Conservation (phyloP, 2,797 vertebrate species). For the Holocentrus rufus region DNA sequence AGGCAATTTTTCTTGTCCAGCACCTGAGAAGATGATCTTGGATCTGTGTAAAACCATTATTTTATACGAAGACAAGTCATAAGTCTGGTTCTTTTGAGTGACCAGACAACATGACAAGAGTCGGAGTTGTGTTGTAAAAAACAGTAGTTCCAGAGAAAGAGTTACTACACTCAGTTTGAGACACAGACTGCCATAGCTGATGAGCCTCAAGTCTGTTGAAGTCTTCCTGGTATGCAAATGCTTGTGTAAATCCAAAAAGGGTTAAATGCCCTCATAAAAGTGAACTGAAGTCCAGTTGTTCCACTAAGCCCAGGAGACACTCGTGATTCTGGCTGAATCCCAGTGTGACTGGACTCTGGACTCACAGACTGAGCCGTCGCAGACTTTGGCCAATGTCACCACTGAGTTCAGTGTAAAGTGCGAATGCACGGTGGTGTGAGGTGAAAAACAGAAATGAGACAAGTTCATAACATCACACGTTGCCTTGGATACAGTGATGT, state of each 20-base stretch:
- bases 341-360: constrained; percentile 24
- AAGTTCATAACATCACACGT: constrained; percentile 15
- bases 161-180: neutral
- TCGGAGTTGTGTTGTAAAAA: constrained; percentile 13
- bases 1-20: neutral
- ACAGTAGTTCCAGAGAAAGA: neutral
- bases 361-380: neutral
- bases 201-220: neutral
- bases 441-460: constrained; percentile 16
- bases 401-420: too few species aligned
- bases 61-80: neutral
- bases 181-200: neutral
- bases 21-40: constrained; percentile 12
- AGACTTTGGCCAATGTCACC: constrained; percentile 6
- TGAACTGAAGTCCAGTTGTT: constrained; percentile 1
- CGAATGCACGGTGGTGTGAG: neutral
- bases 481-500: neutral
- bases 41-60: constrained; percentile 2
- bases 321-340: neutral
- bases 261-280: constrained; percentile 34
- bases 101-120: constrained; percentile 6
- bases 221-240: too few species aligned
- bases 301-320: constrained; percentile 1
- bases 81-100: neutral
- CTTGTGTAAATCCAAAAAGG: constrained; percentile 4